These are phyloP conservation scores for Catalaphyllia jardinei DNA, from an alignment of 64 coral and sea anemone genomes.

Conservation along the genomic window DNA sequence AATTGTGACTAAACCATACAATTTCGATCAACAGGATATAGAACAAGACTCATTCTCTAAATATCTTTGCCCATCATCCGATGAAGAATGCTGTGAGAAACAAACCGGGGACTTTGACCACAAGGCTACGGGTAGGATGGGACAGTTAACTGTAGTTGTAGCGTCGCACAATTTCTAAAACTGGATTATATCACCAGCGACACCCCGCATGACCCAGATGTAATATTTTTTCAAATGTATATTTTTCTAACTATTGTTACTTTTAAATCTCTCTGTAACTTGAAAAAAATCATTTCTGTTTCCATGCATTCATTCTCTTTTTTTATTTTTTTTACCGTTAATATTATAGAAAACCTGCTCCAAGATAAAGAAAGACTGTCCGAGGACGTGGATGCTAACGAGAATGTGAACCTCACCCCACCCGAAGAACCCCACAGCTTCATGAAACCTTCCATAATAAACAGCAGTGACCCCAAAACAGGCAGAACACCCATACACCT, in stretches of 20 bases:
- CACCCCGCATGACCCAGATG: too few relatives aligned
- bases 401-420: background rate
- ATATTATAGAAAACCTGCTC: background rate
- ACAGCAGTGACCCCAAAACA: background rate
- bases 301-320: background rate
- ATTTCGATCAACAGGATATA: background rate
- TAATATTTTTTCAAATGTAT: too few relatives aligned
- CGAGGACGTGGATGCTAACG: background rate
- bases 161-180: too few relatives aligned
- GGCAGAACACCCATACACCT: slow-evolving; percentile 35
- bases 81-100: background rate
- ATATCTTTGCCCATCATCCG: slow-evolving; percentile 37
- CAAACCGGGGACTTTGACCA: background rate
- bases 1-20: background rate
- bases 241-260: too few relatives aligned
- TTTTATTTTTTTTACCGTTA: background rate
- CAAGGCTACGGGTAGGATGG: background rate
- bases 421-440: background rate
- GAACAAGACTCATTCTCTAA: background rate
- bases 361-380: background rate
- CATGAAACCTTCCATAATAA: background rate
- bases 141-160: too few relatives aligned
- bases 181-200: too few relatives aligned
- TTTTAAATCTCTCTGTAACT: too few relatives aligned
- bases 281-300: too few relatives aligned